These are phyloP conservation scores for Conus ventricosus DNA, from an alignment of 1,140 invertebrate species.

Conservation along the genomic window DNA sequence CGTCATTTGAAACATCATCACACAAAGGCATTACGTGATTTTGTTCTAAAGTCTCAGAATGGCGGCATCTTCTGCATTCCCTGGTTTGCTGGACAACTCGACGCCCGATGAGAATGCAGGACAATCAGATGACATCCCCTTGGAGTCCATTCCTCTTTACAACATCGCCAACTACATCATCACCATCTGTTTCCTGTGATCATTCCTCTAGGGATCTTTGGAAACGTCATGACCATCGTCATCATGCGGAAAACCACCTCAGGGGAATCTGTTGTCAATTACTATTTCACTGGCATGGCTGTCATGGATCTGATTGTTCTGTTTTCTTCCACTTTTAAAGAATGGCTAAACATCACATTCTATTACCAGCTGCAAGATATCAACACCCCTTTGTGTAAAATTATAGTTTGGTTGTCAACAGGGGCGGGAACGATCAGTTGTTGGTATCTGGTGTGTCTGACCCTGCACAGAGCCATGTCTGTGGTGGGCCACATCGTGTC, in stretches of 20 bases:
- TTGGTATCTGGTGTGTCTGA: neutral
- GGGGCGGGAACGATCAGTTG: neutral
- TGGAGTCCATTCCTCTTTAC: neutral
- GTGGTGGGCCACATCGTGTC: constrained; percentile 8
- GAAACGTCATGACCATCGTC: constrained; percentile 26
- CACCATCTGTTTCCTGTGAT: neutral
- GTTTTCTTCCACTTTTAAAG: no score
- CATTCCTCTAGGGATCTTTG: neutral
- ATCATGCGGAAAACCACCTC: neutral
- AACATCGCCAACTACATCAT: neutral
- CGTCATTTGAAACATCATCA: no score
- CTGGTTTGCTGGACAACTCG: neutral
- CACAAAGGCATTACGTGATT: no score
- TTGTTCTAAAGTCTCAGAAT: no score
- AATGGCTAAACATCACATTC: neutral
- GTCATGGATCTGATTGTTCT: neutral
- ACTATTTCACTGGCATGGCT: constrained; percentile 7
- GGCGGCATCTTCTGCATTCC: neutral
- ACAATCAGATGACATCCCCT: neutral
- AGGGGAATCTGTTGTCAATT: neutral
- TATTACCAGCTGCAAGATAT: neutral
- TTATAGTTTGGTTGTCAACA: neutral
- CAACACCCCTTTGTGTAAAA: neutral
- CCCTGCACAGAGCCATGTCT: constrained; percentile 9
- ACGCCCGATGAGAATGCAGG: neutral